phyloP scores from a whole-genome alignment of 1,140 invertebrate genomes.

The Cherax quadricarinatus region DNA sequence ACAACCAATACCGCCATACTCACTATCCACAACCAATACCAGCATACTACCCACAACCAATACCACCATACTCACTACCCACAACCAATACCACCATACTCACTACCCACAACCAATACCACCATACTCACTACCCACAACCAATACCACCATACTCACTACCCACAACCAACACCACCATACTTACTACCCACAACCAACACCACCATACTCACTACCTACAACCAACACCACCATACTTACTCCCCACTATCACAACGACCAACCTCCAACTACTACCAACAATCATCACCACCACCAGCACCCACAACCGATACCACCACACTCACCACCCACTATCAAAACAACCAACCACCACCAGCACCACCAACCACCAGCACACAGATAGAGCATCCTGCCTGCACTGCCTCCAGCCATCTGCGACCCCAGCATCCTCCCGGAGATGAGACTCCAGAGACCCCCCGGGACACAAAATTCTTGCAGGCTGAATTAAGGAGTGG shows the following conservation, averaged over 20 bases:
- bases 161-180: neutral
- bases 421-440: slow-evolving; percentile 55
- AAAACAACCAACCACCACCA: neutral
- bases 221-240: neutral
- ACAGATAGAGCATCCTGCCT: slow-evolving; percentile 7
- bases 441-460: slow-evolving; percentile 45
- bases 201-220: neutral
- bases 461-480: slow-evolving; percentile 2
- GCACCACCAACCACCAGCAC: neutral
- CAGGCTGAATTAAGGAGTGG: slow-evolving; percentile 4
- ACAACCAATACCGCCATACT: neutral
- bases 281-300: neutral
- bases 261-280: neutral
- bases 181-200: neutral
- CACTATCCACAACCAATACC: neutral
- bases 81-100: neutral
- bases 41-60: neutral
- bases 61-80: neutral
- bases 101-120: neutral
- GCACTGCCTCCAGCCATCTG: slow-evolving; percentile 22
- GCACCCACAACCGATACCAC: neutral
- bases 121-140: neutral
- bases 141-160: neutral
- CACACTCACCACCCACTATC: no score
- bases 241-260: neutral